Evolutionary conservation across 2,888 invertebrate species (phyloP).

Genomic region (Alsophila aescularia): DNA sequence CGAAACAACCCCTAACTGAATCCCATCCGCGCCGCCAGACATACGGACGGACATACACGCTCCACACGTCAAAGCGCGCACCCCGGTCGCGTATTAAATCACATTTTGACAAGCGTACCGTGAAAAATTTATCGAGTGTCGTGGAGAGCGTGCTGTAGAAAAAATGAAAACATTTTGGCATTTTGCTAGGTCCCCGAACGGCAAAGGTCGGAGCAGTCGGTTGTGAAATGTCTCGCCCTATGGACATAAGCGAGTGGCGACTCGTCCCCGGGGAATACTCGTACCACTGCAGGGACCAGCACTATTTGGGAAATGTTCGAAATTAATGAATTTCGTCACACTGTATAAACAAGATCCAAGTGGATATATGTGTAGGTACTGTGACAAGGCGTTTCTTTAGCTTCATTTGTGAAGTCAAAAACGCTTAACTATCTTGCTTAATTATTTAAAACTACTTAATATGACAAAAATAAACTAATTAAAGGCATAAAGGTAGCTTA

Average conservation of each 20-base stretch:
- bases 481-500: no score
- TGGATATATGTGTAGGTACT: no score
- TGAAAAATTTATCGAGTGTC: conserved; percentile 84
- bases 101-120: conserved; percentile 84
- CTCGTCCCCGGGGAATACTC: conserved; percentile 59
- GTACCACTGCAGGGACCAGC: conserved; percentile 6
- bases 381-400: no score
- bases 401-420: no score
- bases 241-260: conserved; percentile 50
- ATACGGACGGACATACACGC: conserved; percentile 53
- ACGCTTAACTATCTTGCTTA: no score
- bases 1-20: conserved; percentile 39
- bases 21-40: conserved; percentile 49
- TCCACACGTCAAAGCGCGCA: conserved; percentile 73
- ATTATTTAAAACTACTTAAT: no score
- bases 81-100: conserved; percentile 71
- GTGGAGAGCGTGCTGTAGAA: conserved; percentile 72
- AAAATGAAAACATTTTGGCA: conserved; percentile 80
- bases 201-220: conserved; percentile 78
- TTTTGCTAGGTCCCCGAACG: conserved; percentile 73
- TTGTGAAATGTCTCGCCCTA: conserved; percentile 78
- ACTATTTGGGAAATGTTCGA: conserved; percentile 20
- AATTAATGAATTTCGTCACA: conserved; percentile 3
- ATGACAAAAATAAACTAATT: no score
- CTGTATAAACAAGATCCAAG: no score